Percentiles rank a stretch among this genome's conserved stretches.
Conservation (phyloP, 2,113 vertebrate genomes). For the Synodontis membranacea region DNA sequence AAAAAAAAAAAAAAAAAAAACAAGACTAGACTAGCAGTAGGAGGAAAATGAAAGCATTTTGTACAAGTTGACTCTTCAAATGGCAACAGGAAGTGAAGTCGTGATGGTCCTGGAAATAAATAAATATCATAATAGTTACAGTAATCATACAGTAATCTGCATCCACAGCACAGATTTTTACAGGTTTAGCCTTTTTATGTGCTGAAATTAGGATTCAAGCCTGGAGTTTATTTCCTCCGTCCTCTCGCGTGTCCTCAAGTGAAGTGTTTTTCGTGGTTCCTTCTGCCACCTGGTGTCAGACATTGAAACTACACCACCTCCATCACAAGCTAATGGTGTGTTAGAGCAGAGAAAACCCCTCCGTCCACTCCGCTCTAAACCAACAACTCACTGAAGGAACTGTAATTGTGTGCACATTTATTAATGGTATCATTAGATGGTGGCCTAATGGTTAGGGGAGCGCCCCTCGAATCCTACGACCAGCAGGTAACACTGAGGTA, state of each 20-base stretch:
- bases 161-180: background rate
- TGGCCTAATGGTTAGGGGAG: no score
- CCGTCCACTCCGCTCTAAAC: background rate
- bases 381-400: background rate
- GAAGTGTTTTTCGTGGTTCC: slow-evolving; percentile 6
- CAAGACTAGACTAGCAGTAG: background rate
- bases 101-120: background rate
- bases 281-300: slow-evolving; percentile 46
- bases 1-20: no score
- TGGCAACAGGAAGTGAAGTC: background rate
- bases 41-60: background rate
- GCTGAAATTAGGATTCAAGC: background rate
- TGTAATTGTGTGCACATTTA: background rate
- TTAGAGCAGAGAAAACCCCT: background rate
- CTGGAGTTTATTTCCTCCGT: background rate
- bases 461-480: no score
- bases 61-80: background rate
- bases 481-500: no score
- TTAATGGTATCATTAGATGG: no score
- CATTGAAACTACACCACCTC: background rate
- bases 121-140: no score
- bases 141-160: background rate
- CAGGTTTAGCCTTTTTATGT: background rate
- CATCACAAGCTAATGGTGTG: background rate
- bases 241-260: background rate